Conservation (phyloP, 1,140 invertebrate genomes). For the Platyura marginata region DNA sequence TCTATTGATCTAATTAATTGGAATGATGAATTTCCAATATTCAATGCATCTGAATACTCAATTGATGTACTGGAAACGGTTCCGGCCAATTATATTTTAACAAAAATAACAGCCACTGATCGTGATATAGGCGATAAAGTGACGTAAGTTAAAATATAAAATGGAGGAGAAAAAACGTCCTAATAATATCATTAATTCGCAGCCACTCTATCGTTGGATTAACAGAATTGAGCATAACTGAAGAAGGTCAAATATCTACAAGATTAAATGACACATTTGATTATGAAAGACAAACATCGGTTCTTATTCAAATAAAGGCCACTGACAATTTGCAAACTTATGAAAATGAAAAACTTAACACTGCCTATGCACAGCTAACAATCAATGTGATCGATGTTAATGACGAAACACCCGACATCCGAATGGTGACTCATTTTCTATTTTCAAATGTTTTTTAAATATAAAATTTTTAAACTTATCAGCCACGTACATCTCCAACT, state of each 20-base stretch:
- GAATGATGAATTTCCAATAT: conserved; percentile 37
- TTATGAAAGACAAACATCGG: conserved; percentile 31
- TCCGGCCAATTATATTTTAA: conserved; percentile 20
- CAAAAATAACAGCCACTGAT: conserved; percentile 25
- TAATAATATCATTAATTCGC: too few species aligned
- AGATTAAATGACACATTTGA: conserved; percentile 29
- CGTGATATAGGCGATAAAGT: conserved; percentile 32
- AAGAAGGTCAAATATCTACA: conserved; percentile 26
- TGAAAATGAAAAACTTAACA: conserved; percentile 19
- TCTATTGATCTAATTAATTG: conserved; percentile 30
- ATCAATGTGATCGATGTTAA: conserved; percentile 35
- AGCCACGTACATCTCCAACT: conserved; percentile 23
- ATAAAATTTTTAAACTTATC: background rate
- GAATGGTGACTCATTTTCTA: conserved; percentile 23
- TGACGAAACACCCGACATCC: conserved; percentile 32
- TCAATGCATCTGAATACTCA: conserved; percentile 15
- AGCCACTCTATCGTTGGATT: conserved; percentile 29
- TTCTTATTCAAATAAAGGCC: conserved; percentile 31
- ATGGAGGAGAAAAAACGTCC: too few species aligned
- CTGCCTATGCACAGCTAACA: conserved; percentile 26
- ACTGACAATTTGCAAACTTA: conserved; percentile 23
- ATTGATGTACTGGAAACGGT: conserved; percentile 28
- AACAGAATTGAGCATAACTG: conserved; percentile 12
- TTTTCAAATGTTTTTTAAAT: too few species aligned
- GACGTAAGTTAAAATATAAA: too few species aligned